Evolutionary conservation across 2,797 vertebrate genomes (phyloP), one percentile per base, ranked within the genome.

Genomic region (Clarias pachynema): DNA sequence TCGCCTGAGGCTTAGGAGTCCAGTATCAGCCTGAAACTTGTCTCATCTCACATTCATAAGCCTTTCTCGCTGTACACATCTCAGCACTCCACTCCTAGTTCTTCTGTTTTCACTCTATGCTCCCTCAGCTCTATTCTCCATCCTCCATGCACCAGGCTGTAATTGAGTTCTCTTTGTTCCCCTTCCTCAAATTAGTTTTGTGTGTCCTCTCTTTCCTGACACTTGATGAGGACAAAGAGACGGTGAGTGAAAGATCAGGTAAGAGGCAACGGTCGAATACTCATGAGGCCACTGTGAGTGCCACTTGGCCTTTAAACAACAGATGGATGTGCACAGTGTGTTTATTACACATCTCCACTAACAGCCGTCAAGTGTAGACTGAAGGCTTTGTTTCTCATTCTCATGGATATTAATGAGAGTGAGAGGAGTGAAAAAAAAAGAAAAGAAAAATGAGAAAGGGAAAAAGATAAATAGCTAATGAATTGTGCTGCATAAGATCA

Each of bases 261-360:
- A 77, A 84, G 78, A 34, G 82, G 82, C 75, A 84, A 56, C 8
- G 82, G 75, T 66, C 34, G 69, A 79, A 82, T 60, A 80, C 81
- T 86, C 40, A 18, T 65, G 62, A 75, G 73, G 84, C 68, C 68
- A 84, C 26, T 29, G 16, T 85, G 88, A 90, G 89, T 86, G 84
- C 84, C 87, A 88, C 87, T 88, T 88, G 86, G 82, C 86, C 86
- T 88, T 90, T 88, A 86, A 84, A 85, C 87, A 90, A 87, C 63
- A 87, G 82, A 86, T 77, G 84, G 65, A 85, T 85, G 62, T 37
- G 62, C 84, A 57, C 10, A 65, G 15, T 84, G 53, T 84, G 74
- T 88, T 89, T 87, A 82, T 86, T 75, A 81, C 29, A 79, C 84
- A 83, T 87, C 81, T 87, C 78, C 78, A 74, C 72, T 72, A 34